Evolutionary conservation across 2,888 invertebrate genomes (phyloP).

Genomic region (Hanleya hanleyi): DNA sequence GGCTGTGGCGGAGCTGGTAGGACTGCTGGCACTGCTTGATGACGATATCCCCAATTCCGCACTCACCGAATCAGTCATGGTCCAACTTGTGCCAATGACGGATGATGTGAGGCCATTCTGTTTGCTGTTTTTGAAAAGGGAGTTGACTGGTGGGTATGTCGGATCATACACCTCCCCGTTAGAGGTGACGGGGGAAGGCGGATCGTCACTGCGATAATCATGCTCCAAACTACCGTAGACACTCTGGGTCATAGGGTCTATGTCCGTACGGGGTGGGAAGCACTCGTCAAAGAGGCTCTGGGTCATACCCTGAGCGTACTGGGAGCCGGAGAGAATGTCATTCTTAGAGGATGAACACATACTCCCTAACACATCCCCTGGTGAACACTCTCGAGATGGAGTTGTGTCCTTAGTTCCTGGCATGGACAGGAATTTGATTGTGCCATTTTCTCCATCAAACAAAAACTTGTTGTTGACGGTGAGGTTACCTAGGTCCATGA

Average conservation of each 20-base stretch:
- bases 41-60: background rate
- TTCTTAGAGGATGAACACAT: background rate
- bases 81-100: background rate
- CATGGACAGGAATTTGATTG: constrained; percentile 33
- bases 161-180: constrained; percentile 36
- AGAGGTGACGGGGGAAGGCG: constrained; percentile 3
- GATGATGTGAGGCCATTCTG: constrained; percentile 5
- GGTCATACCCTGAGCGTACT: constrained; percentile 38
- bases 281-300: constrained; percentile 52
- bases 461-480: constrained; percentile 85
- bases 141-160: constrained; percentile 23
- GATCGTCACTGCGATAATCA: constrained; percentile 52
- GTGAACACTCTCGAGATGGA: background rate
- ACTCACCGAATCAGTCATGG: background rate
- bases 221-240: constrained; percentile 66
- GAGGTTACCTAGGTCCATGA: constrained; percentile 86
- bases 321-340: background rate
- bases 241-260: constrained; percentile 66
- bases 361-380: background rate
- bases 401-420: background rate
- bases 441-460: constrained; percentile 65
- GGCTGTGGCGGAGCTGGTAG: constrained; percentile 1
- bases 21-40: background rate
- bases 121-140: background rate
- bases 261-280: constrained; percentile 38